Evolutionary conservation across 2,113 vertebrate genomes (phyloP).

Genomic region (Poeciliopsis occidentalis): DNA sequence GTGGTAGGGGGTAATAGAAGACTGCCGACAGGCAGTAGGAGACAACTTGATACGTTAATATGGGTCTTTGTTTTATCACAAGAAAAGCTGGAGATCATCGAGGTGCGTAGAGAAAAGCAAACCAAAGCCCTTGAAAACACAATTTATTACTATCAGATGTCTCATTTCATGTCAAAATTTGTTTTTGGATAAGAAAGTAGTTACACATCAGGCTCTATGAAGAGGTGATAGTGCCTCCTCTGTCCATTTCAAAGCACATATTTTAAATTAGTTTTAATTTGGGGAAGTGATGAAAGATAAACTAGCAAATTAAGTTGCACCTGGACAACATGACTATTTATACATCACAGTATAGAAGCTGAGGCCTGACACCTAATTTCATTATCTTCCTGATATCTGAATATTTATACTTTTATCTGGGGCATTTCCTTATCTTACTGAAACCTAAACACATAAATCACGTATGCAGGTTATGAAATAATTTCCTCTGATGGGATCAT

Average conservation of each 20-base stretch:
- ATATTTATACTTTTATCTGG: slow-evolving; percentile 31
- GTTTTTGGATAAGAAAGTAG: slow-evolving; percentile 53
- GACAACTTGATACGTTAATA: slow-evolving; percentile 30
- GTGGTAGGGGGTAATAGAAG: slow-evolving; percentile 40
- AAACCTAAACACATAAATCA: slow-evolving; percentile 46
- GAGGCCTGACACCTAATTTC: slow-evolving; percentile 3
- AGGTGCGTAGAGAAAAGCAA: slow-evolving; percentile 33
- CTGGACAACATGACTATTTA: slow-evolving; percentile 40
- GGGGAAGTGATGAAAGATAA: slow-evolving; percentile 40
- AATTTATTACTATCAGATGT: slow-evolving; percentile 26
- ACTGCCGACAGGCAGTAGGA: slow-evolving; percentile 33
- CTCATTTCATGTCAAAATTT: slow-evolving; percentile 35
- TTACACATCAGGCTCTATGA: slow-evolving; percentile 17
- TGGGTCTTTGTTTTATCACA: slow-evolving; percentile 14
- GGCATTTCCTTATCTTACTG: slow-evolving; percentile 24
- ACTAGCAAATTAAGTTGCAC: slow-evolving; percentile 36
- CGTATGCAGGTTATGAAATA: neutral
- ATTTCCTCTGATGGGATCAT: neutral
- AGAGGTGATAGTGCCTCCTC: slow-evolving; percentile 30
- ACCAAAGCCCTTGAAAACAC: slow-evolving; percentile 3
- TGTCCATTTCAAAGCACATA: slow-evolving; percentile 28
- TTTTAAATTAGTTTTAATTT: slow-evolving; percentile 18
- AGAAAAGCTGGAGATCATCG: slow-evolving; percentile 21
- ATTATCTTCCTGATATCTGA: slow-evolving; percentile 23
- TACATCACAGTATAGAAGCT: neutral